Conservation (phyloP, 2,113 vertebrate species). For the Esox niger region DNA sequence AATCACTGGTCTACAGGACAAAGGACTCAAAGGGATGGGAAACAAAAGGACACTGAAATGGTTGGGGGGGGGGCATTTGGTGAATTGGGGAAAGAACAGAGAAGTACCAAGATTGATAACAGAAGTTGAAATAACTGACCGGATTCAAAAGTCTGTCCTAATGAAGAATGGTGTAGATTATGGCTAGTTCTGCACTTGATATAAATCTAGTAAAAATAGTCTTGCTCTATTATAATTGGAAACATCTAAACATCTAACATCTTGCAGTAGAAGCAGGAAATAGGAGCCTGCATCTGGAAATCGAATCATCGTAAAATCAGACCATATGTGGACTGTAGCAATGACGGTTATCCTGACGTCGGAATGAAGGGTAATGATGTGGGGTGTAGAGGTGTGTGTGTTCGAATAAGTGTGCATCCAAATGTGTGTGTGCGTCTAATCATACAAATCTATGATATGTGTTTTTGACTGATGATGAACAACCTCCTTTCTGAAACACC, state of each 20-base stretch:
- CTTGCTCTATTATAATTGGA: not conserved
- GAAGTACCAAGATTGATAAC: not conserved
- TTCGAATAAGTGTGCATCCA: not conserved
- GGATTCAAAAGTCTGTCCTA: not conserved
- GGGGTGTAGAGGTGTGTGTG: not conserved
- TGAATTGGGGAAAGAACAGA: not conserved
- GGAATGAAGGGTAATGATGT: not conserved
- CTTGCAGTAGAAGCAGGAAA: constrained; percentile 9
- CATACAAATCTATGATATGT: not conserved
- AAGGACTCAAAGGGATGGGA: not conserved
- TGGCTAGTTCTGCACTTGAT: not conserved
- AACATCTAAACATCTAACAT: constrained; percentile 3
- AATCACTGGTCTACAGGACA: no score
- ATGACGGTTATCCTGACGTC: not conserved
- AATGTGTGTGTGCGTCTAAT: not conserved
- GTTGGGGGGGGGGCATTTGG: no score
- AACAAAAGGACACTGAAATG: not conserved
- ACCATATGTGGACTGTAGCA: constrained; percentile 21
- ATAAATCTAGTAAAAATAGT: not conserved
- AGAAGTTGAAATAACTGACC: no score
- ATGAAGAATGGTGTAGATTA: not conserved
- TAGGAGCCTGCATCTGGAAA: constrained; percentile 15
- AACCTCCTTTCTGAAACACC: not conserved
- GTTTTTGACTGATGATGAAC: not conserved
- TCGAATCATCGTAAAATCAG: constrained; percentile 24